These are phyloP conservation scores for Otolemur garnettii DNA, from an alignment of 2,113 vertebrate genomes.

Conservation along the genomic window DNA sequence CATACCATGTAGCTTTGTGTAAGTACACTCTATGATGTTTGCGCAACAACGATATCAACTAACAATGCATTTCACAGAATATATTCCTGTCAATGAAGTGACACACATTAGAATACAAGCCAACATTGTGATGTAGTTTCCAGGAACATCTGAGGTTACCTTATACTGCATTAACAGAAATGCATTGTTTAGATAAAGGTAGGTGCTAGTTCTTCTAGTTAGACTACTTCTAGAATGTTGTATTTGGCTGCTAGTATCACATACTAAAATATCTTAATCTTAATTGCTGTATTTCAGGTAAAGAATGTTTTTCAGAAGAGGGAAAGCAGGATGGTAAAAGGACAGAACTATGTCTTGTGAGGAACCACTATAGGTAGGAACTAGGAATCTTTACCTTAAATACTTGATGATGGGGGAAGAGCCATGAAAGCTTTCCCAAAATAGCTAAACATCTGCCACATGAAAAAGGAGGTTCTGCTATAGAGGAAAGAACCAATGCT, in stretches of 20 bases:
- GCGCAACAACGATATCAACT: background rate
- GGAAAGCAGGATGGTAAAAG: slow-evolving; percentile 10
- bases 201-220: slow-evolving; percentile 51
- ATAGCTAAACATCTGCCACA: background rate
- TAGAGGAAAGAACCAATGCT: background rate
- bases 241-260: slow-evolving; percentile 9
- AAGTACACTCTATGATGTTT: background rate
- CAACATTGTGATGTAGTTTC: background rate
- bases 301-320: slow-evolving; percentile 35
- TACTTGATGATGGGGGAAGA: background rate
- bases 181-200: slow-evolving; percentile 53
- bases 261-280: background rate
- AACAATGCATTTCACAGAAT: background rate
- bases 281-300: background rate
- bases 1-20: background rate
- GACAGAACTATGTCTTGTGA: background rate
- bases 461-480: background rate
- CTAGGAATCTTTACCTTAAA: background rate
- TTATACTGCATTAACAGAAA: slow-evolving; percentile 49
- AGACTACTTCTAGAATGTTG: slow-evolving; percentile 57
- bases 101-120: background rate
- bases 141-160: slow-evolving; percentile 54
- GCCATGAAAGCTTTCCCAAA: background rate
- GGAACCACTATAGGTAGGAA: slow-evolving; percentile 11
- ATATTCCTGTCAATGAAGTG: background rate